Conservation (phyloP, 1,140 invertebrate genomes). For the Oryzaephilus surinamensis region DNA sequence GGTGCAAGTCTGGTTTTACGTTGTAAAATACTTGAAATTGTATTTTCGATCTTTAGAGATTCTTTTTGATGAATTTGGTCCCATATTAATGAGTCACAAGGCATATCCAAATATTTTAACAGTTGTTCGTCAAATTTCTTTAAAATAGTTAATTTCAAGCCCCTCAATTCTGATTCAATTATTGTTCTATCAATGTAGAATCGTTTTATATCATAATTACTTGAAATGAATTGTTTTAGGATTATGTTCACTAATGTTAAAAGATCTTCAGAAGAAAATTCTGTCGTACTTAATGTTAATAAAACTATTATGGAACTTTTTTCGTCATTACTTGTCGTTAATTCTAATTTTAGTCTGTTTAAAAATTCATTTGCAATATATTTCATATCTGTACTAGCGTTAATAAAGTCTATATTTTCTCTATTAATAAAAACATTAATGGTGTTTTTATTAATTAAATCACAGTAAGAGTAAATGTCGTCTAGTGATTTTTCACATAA, state of each 20-base stretch:
- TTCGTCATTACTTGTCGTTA: too few relatives aligned
- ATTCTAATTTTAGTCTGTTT: too few relatives aligned
- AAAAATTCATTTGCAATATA: too few relatives aligned
- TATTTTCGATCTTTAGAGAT: background rate
- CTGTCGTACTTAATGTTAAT: too few relatives aligned
- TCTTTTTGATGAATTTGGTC: conserved; percentile 7
- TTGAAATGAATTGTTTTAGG: background rate
- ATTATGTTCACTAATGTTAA: background rate
- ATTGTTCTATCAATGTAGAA: conserved; percentile 37
- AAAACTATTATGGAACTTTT: background rate
- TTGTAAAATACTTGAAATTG: background rate
- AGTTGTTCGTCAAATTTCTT: conserved; percentile 35
- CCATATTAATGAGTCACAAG: conserved; percentile 25
- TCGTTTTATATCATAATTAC: background rate
- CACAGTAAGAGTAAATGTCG: too few relatives aligned
- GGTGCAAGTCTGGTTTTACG: background rate
- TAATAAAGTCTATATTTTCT: too few relatives aligned
- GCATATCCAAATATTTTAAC: conserved; percentile 37
- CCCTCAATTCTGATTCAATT: conserved; percentile 44
- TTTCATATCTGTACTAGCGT: too few relatives aligned
- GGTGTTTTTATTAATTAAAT: too few relatives aligned
- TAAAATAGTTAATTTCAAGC: conserved; percentile 51
- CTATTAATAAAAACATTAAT: too few relatives aligned
- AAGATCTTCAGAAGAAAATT: too few relatives aligned
- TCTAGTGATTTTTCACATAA: too few relatives aligned